Evolutionary conservation across 2,797 vertebrate species (phyloP).

Genomic region (Syncerus caffer): DNA sequence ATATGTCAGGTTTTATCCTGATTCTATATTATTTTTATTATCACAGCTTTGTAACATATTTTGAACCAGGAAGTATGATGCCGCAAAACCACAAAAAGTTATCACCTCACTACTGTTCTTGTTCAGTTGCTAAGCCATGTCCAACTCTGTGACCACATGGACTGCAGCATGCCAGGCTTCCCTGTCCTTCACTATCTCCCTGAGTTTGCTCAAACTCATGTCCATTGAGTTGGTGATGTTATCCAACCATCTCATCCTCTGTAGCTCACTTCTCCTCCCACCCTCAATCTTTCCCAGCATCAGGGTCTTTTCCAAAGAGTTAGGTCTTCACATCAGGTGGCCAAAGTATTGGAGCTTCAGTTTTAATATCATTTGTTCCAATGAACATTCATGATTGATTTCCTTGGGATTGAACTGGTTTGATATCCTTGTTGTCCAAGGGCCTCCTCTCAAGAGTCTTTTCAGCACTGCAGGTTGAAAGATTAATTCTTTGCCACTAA

Average conservation of each 20-base stretch:
- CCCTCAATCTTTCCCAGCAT: background rate
- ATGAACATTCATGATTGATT: background rate
- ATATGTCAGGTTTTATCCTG: background rate
- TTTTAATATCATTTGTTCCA: background rate
- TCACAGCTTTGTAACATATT: background rate
- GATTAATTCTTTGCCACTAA: background rate
- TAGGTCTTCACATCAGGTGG: background rate
- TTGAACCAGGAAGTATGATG: background rate
- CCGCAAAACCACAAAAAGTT: background rate
- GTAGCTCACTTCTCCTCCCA: background rate
- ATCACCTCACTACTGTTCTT: background rate
- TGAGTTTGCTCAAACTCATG: background rate
- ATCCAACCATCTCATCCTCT: background rate
- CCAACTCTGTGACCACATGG: background rate
- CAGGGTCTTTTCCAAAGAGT: background rate
- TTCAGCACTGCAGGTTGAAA: background rate
- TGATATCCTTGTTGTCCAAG: background rate
- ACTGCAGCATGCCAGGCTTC: background rate
- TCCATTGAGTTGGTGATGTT: background rate
- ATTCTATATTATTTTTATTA: background rate
- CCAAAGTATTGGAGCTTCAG: background rate
- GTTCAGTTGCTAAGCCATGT: background rate
- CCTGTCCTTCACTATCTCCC: background rate
- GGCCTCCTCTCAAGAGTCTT: background rate
- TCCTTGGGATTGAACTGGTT: background rate